A percentile compares a stretch with the other conserved stretches of the same genome.
phyloP scores from a whole-genome alignment of 2,888 invertebrate species.

The Phymatocera aterrima region DNA sequence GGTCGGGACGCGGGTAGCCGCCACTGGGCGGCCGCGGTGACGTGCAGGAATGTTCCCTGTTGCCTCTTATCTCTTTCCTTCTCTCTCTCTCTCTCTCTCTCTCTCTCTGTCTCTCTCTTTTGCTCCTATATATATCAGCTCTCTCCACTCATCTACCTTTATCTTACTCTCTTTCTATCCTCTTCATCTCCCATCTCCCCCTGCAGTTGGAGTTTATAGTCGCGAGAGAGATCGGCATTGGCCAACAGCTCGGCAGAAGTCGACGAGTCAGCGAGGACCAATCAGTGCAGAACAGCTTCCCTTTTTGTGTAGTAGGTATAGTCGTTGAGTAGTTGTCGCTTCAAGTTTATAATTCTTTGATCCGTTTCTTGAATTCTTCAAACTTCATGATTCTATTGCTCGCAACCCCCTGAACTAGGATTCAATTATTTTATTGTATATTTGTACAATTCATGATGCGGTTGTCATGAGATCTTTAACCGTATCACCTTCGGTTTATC shows the following conservation, averaged over 20 bases:
- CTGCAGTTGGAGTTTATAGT: conserved; percentile 42
- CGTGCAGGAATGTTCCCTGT: conserved; percentile 67
- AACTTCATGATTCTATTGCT: too few species aligned
- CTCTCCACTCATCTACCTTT: conserved; percentile 32
- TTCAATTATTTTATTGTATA: too few species aligned
- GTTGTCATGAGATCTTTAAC: too few species aligned
- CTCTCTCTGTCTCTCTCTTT: conserved; percentile 36
- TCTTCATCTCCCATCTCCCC: conserved; percentile 48
- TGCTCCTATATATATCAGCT: too few species aligned
- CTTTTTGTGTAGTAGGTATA: too few species aligned
- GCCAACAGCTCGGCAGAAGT: conserved; percentile 48
- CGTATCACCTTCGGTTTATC: too few species aligned
- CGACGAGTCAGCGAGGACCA: conserved; percentile 58
- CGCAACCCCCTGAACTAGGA: too few species aligned
- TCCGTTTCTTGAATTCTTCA: too few species aligned
- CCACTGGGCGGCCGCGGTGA: conserved; percentile 74
- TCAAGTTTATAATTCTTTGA: too few species aligned
- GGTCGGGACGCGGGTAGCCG: conserved; percentile 70
- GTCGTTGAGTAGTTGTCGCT: too few species aligned
- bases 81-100: conserved; percentile 34
- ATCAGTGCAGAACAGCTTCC: conserved; percentile 59
- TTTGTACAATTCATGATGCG: too few species aligned
- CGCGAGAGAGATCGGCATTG: conserved; percentile 12
- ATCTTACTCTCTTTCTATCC: conserved; percentile 45
- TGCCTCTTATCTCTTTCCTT: conserved; percentile 35